Percentiles rank a stretch among this genome's conserved stretches.
Evolutionary conservation across 2,797 vertebrate genomes (phyloP).

Genomic region (Neoniphon sammara): DNA sequence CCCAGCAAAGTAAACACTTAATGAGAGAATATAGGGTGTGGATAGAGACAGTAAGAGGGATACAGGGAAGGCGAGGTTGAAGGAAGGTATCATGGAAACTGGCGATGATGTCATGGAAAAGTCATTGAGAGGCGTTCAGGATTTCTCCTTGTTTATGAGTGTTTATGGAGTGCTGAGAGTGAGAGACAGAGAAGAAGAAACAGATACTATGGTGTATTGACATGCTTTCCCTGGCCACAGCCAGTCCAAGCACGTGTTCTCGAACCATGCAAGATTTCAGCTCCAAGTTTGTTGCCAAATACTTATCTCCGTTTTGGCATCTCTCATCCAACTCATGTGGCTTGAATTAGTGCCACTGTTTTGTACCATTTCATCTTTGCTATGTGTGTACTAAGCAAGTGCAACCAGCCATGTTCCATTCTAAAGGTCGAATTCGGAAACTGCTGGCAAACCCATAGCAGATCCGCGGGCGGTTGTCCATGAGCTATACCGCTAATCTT

Average conservation of each 20-base stretch:
- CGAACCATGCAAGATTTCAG: conserved; percentile 32
- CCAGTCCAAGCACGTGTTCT: conserved; percentile 37
- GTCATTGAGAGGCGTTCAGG: conserved; percentile 27
- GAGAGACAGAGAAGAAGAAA: conserved; percentile 39
- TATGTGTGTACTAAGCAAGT: conserved; percentile 48
- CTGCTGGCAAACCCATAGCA: conserved; percentile 26
- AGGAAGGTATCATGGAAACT: conserved; percentile 44
- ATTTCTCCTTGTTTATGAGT: conserved; percentile 27
- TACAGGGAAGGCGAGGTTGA: background rate
- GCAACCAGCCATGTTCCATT: conserved; percentile 27
- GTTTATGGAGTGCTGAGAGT: conserved; percentile 14
- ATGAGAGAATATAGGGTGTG: conserved; percentile 3
- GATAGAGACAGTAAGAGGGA: background rate
- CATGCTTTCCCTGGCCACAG: conserved; percentile 27
- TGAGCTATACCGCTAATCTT: conserved; percentile 28
- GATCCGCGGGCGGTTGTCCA: conserved; percentile 44
- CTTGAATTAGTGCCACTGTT: conserved; percentile 64
- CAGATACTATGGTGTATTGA: conserved; percentile 5
- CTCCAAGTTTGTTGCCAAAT: conserved; percentile 48
- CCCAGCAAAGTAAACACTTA: conserved; percentile 22
- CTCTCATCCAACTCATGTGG: conserved; percentile 59
- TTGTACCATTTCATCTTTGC: conserved; percentile 42
- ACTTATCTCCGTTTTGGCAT: conserved; percentile 55
- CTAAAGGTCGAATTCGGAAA: conserved; percentile 56
- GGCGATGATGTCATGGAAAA: conserved; percentile 74